Percentiles rank a stretch among this genome's conserved stretches.
Evolutionary conservation across 2,888 invertebrate species (phyloP).

Genomic region (Lacanobia wlatinum): DNA sequence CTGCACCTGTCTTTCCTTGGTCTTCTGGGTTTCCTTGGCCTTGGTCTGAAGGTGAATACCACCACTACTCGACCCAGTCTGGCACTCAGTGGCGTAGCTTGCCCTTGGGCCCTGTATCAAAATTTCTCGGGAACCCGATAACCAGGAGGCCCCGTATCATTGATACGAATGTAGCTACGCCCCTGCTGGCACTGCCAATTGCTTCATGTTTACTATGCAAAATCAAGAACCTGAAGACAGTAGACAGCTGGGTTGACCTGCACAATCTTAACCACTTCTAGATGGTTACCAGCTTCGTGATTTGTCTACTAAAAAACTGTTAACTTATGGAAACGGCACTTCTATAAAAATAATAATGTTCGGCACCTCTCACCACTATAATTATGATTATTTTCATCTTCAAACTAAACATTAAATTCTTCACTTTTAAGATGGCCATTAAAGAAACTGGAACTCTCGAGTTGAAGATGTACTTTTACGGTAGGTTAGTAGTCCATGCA

Average conservation of each 20-base stretch:
- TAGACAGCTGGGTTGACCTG: neutral
- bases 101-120: too few species aligned
- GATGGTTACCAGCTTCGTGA: neutral
- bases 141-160: too few species aligned
- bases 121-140: too few species aligned
- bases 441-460: constrained; percentile 17
- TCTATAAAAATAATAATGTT: neutral
- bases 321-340: constrained; percentile 5
- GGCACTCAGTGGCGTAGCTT: too few species aligned
- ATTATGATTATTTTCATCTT: constrained; percentile 30
- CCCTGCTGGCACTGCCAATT: too few species aligned
- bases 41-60: too few species aligned
- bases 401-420: constrained; percentile 11
- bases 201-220: too few species aligned
- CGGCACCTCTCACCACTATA: constrained; percentile 22
- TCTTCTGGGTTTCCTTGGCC: too few species aligned
- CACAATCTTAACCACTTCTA: neutral
- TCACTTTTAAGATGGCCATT: constrained; percentile 7
- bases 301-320: neutral
- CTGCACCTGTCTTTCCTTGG: too few species aligned
- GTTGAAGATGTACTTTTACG: constrained; percentile 10
- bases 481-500: constrained; percentile 42
- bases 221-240: neutral
- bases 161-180: too few species aligned
- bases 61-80: too few species aligned